Evolutionary conservation across 53 echinoderm and acorn worm genomes (phyloP), one percentile per base, ranked within the genome.

Genomic region (Arbacia lixula): DNA sequence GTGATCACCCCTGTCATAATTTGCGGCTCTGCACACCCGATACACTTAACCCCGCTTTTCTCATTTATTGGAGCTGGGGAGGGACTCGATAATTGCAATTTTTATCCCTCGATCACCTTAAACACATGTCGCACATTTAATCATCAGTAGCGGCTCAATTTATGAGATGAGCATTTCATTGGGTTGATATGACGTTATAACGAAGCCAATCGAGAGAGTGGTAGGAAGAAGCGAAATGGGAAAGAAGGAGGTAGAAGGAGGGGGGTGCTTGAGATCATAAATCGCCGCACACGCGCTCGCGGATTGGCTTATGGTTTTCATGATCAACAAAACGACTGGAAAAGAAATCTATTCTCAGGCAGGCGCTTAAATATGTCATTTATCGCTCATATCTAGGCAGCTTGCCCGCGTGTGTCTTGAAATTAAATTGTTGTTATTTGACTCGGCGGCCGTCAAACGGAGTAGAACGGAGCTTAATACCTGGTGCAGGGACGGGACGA

Each of bases 341-440:
- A 74, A 74, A 74, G 74, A 53, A 52, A 74, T 74, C 74, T 74
- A 74, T 53, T 74, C 74, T 74, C 52, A 32, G 53, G 74, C 49
- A 33, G n/a, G n/a, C n/a, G n/a, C n/a, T 52, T 74, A 74, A 74
- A 74, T 46, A 53, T 74, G 74, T 74, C 74, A 74, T 74, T 74
- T 74, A 74, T 53, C 53, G 30, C 46, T 74, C 74, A 74, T 74
- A 74, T 74, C 74, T 50, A 53, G 21, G 51, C 33, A 33, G 53
- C 74, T 50, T 53, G 49, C 34, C 74, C 74, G 14, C 53, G 74
- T 50, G 74, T 52, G 49, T 74, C 74, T 74, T 46, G 53, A 74
- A 43, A 74, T 74, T 74, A 74, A 74, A 74, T 74, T 74, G 74
- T 74, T 74, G 74, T 74, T 74, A 74, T 74, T 74, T 74, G 74